These are phyloP conservation scores for Lophura nycthemera DNA, from an alignment of 2,113 vertebrate genomes.

Conservation along the genomic window DNA sequence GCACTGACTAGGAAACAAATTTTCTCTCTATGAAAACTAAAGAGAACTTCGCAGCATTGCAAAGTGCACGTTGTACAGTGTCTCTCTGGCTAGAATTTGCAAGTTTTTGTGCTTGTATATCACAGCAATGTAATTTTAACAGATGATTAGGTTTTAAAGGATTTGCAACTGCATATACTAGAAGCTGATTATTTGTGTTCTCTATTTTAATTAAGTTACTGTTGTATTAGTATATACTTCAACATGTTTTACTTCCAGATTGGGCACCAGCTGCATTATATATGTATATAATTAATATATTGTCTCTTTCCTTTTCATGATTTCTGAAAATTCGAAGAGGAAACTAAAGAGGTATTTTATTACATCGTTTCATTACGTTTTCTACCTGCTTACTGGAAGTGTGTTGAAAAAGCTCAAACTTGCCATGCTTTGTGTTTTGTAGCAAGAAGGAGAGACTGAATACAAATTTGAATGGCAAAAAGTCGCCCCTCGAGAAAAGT, in stretches of 20 bases:
- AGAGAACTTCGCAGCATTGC: neutral
- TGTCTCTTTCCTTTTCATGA: conserved; percentile 1
- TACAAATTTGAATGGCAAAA: conserved; percentile 99
- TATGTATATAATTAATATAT: neutral
- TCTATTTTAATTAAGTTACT: neutral
- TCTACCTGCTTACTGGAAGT: conserved; percentile 20
- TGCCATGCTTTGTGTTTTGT: conserved; percentile 50
- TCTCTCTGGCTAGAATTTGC: neutral
- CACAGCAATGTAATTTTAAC: neutral
- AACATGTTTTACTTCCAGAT: neutral
- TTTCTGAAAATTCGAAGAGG: conserved; percentile 81
- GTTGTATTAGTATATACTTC: neutral
- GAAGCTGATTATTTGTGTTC: neutral
- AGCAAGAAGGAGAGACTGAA: conserved; percentile 92
- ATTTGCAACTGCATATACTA: neutral
- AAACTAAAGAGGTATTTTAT: conserved; percentile 91
- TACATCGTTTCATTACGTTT: conserved; percentile 11
- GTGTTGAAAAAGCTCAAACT: neutral
- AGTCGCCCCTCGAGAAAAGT: conserved; percentile 96
- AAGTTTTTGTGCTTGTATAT: neutral
- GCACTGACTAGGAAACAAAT: neutral
- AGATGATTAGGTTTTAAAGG: neutral
- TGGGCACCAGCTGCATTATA: neutral
- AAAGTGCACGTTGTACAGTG: too few species aligned
- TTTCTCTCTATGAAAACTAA: neutral